Conservation (phyloP, 1,140 invertebrate genomes). For the Trichonephila clavata region DNA sequence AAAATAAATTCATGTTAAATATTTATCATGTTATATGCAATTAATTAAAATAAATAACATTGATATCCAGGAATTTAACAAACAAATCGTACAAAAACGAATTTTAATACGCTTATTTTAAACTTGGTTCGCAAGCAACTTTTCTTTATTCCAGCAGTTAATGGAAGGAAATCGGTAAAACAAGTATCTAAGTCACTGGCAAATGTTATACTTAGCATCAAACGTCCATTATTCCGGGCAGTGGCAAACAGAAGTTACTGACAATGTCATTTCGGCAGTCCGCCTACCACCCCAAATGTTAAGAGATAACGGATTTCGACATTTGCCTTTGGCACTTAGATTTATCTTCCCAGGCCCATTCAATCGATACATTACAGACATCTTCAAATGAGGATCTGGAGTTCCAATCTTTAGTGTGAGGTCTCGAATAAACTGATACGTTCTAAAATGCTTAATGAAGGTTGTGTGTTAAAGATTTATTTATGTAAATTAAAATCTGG, state of each 20-base stretch:
- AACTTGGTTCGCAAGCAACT: no score
- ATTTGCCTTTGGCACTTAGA: neutral
- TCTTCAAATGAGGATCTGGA: neutral
- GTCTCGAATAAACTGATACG: neutral
- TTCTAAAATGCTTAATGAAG: neutral
- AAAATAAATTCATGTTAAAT: no score
- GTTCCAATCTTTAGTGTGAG: neutral
- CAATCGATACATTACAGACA: constrained; percentile 2
- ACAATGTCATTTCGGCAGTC: constrained; percentile 12
- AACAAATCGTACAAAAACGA: no score
- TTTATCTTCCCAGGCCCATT: neutral
- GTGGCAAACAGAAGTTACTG: neutral
- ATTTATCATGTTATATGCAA: no score
- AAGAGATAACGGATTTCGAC: neutral
- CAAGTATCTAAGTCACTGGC: neutral
- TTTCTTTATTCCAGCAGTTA: no score
- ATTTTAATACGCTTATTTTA: no score
- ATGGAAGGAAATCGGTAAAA: neutral
- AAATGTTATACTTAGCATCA: neutral
- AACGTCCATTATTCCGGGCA: neutral
- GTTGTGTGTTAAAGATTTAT: no score
- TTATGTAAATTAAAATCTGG: no score
- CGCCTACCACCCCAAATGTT: neutral
- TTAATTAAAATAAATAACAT: no score
- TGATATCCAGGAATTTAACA: no score